Evolutionary conservation across 2,888 invertebrate genomes (phyloP).

Genomic region (Stenodera caucasica): DNA sequence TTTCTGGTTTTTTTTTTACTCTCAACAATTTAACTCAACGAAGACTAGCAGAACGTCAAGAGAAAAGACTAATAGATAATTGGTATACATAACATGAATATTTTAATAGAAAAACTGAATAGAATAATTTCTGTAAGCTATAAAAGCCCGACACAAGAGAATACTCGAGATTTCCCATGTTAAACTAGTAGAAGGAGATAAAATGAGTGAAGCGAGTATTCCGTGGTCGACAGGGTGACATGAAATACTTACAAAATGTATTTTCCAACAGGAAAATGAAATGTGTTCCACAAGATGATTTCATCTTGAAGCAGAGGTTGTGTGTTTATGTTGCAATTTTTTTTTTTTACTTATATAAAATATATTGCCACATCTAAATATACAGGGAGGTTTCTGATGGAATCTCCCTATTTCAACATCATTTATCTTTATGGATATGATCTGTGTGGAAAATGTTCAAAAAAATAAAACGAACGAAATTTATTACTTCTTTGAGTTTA

Average conservation of each 20-base stretch:
- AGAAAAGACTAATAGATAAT: slow-evolving; percentile 23
- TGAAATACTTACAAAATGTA: not conserved
- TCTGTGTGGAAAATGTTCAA: not conserved
- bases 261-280: not conserved
- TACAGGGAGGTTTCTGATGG: not conserved
- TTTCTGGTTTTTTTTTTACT: not conserved
- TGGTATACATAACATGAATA: slow-evolving; percentile 27
- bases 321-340: not conserved
- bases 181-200: not conserved
- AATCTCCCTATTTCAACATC: slow-evolving; percentile 2
- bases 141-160: slow-evolving; percentile 29
- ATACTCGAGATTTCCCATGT: slow-evolving; percentile 21
- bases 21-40: not conserved
- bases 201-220: not conserved
- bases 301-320: not conserved
- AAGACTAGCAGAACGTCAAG: not conserved
- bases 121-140: slow-evolving; percentile 28
- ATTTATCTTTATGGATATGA: slow-evolving; percentile 1
- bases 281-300: not conserved
- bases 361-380: not conserved
- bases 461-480: not conserved
- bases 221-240: not conserved
- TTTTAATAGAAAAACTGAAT: slow-evolving; percentile 28
- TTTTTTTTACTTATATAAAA: not conserved
- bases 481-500: not conserved